Evolutionary conservation across 2,113 vertebrate genomes (phyloP).

Genomic region (Pagrus major): DNA sequence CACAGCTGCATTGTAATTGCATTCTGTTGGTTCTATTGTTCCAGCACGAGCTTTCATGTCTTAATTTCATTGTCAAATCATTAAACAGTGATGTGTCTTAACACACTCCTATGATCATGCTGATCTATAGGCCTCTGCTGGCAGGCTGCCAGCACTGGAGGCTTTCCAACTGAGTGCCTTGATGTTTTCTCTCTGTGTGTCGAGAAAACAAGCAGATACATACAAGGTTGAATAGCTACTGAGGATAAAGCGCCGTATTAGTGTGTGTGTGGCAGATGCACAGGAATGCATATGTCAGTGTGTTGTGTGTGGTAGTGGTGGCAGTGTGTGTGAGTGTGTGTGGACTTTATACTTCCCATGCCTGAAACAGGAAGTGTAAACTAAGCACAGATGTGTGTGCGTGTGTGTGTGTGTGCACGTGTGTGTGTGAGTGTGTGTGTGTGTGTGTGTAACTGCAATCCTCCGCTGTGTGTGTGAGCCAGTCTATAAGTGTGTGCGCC

Average conservation of each 20-base stretch:
- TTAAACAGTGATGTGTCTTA: conserved; percentile 70
- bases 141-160: conserved; percentile 68
- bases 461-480: conserved; percentile 10
- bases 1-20: conserved; percentile 57
- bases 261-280: conserved; percentile 31
- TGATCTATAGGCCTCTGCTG: conserved; percentile 75
- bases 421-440: conserved; percentile 28
- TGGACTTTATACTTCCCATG: conserved; percentile 58
- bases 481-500: conserved; percentile 59
- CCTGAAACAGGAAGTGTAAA: conserved; percentile 68
- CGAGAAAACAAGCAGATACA: conserved; percentile 52
- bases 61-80: conserved; percentile 71
- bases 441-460: too few relatives aligned
- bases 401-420: neutral
- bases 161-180: conserved; percentile 67
- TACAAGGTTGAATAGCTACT: conserved; percentile 47
- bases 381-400: conserved; percentile 56
- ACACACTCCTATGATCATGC: conserved; percentile 64
- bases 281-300: conserved; percentile 45
- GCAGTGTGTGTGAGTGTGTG: conserved; percentile 5
- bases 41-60: conserved; percentile 64
- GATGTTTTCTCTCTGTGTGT: conserved; percentile 58
- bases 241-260: conserved; percentile 36
- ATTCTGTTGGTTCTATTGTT: conserved; percentile 62
- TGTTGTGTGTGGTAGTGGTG: conserved; percentile 33